Conservation (phyloP, 2,888 invertebrate species). For the Leptinotarsa tumamoca region DNA sequence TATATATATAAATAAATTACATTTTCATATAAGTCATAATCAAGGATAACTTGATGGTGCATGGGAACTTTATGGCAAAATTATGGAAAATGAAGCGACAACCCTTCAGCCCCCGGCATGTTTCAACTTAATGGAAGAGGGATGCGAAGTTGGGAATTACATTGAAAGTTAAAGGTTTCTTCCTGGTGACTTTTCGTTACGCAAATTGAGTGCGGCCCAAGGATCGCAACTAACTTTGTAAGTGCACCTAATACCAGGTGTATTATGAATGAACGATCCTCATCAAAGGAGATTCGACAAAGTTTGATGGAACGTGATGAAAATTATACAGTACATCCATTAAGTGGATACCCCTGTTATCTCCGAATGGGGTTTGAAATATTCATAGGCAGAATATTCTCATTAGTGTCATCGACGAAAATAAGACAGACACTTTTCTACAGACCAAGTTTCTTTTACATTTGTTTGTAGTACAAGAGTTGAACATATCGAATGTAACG, state of each 20-base stretch:
- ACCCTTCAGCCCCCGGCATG: background rate
- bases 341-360: background rate
- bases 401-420: no score
- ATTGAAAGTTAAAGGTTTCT: conserved; percentile 8
- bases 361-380: no score
- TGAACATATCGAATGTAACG: no score
- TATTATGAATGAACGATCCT: background rate
- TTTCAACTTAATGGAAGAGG: conserved; percentile 23
- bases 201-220: conserved; percentile 1
- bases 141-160: background rate
- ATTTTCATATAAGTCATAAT: conserved; percentile 24
- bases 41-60: conserved; percentile 37
- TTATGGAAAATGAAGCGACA: conserved; percentile 35
- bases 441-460: no score
- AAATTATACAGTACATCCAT: background rate
- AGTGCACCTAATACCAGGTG: background rate
- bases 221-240: background rate
- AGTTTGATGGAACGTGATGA: background rate
- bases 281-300: background rate
- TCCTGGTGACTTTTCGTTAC: conserved; percentile 7
- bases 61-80: conserved; percentile 31
- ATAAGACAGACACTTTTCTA: no score
- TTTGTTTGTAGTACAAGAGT: no score
- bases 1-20: no score
- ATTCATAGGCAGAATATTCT: no score